Base-by-base conservation (phyloP, 2,797 vertebrate species). In the Acomys russatus region DNA sequence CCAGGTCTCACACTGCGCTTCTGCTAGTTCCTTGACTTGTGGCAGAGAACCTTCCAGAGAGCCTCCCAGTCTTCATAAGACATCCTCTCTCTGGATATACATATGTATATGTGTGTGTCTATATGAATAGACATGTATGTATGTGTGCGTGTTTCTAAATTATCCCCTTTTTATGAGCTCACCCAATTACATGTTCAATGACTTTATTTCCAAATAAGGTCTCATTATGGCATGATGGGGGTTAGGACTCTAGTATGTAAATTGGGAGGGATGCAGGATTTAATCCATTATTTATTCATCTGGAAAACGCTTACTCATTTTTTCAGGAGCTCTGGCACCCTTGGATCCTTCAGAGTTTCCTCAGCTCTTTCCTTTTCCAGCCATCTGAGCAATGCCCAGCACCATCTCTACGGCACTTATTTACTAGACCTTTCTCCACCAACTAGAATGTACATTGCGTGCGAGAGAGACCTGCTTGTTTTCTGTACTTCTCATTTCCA, bases 161-260 rank as follows among this genome's bases (percentile, higher is more conserved):
- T 94, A 77, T 70, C 59, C 35, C 28, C 44, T 38, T 88, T 88
- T 88, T 66, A 82, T 88, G 38, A 82, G 6, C 23, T 73, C 63
- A 87, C 56, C 59, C 61, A 66, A 71, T 59, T 54, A 85, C 30
- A 68, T 73, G 44, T 63, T 20, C 22, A 63, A 59, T 85, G 38
- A 89, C n/a, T 83, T 77, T 91, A 85, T 76, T 94, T 89, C 35
- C 61, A 94, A 85, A 79, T 63, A 89, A 79, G 66, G 38, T 86
- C 28, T 18, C 28, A 38, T 61, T n/a, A 73, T 87, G 33, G 61
- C n/a, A 73, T 61, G 35, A 71, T 11, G 14, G 44, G 3, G 49
- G 33, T 59, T 71, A 91, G 63, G 59, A 78, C n/a, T 35, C 23
- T 7, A 66, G n/a, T 9, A 87, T 80, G 23, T 84, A 30, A 91